Evolutionary conservation across 2,888 invertebrate genomes (phyloP).

Genomic region (Euspilapteryx auroguttella): DNA sequence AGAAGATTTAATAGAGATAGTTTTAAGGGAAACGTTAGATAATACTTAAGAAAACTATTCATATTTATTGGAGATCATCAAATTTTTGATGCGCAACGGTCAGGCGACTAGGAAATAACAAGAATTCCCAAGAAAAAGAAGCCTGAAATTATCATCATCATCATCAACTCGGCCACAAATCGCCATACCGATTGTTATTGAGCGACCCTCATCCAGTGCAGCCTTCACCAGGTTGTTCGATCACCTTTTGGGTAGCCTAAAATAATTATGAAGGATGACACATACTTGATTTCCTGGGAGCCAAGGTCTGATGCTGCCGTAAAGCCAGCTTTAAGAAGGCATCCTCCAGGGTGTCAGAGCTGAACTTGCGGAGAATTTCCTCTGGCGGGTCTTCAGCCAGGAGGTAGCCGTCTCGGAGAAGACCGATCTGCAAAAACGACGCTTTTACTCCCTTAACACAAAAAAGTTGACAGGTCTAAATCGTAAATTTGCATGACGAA

Average conservation of each 20-base stretch:
- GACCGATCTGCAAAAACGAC: constrained; percentile 70
- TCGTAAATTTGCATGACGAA: too few species aligned
- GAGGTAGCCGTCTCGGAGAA: constrained; percentile 83
- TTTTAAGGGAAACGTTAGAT: too few species aligned
- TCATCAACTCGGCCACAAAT: background rate
- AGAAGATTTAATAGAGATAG: too few species aligned
- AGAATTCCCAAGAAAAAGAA: too few species aligned
- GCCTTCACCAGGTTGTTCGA: too few species aligned
- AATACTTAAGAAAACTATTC: too few species aligned
- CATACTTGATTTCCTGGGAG: constrained; percentile 29
- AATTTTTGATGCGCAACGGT: too few species aligned
- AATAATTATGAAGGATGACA: constrained; percentile 4
- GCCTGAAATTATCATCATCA: too few species aligned
- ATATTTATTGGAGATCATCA: too few species aligned
- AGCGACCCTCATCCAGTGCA: background rate
- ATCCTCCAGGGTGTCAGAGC: constrained; percentile 78
- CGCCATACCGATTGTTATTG: background rate
- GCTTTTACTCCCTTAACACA: too few species aligned
- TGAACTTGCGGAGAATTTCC: constrained; percentile 68
- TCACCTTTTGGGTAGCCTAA: background rate
- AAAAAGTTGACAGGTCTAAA: too few species aligned
- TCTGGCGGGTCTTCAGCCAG: constrained; percentile 84
- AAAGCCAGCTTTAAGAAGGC: constrained; percentile 82
- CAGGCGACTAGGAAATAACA: too few species aligned
- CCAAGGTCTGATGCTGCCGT: constrained; percentile 45